A percentile compares a stretch with the other conserved stretches of the same genome.
These are phyloP conservation scores for Chloropsis hardwickii DNA, from an alignment of 2,113 vertebrate species.

Conservation along the genomic window DNA sequence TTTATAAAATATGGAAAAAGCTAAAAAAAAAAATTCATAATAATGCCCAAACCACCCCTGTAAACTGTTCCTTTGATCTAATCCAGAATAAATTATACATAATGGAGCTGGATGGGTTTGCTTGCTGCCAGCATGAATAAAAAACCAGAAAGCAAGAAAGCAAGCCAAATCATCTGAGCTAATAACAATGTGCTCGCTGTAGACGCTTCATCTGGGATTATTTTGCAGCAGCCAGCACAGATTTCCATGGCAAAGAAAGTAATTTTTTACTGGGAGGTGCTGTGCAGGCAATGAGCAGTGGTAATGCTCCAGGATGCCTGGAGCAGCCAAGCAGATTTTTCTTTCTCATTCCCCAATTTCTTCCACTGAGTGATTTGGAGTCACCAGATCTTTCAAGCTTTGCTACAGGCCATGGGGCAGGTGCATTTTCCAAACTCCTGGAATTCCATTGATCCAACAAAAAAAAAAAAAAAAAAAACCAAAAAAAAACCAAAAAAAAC, in stretches of 20 bases:
- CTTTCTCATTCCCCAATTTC: neutral
- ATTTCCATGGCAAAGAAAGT: neutral
- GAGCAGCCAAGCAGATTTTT: neutral
- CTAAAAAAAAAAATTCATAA: neutral
- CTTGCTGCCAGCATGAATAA: conserved; percentile 39
- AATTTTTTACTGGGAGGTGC: neutral
- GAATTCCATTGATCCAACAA: accelerated
- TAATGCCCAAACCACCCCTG: neutral
- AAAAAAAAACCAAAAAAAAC: no score
- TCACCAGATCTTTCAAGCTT: neutral
- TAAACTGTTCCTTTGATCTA: conserved; percentile 46
- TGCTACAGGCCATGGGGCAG: neutral
- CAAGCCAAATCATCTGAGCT: neutral
- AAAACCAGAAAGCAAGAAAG: neutral
- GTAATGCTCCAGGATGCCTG: neutral
- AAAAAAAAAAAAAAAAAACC: neutral
- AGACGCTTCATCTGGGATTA: neutral
- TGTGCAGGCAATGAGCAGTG: neutral
- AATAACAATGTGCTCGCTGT: neutral
- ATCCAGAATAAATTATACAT: conserved; percentile 30
- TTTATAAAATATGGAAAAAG: conserved; percentile 37
- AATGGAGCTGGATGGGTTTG: conserved; percentile 4
- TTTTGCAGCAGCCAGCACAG: neutral
- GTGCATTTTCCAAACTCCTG: neutral
- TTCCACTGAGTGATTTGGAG: neutral